phyloP scores from a whole-genome alignment of 2,797 vertebrate genomes.

The Dipus sagitta region DNA sequence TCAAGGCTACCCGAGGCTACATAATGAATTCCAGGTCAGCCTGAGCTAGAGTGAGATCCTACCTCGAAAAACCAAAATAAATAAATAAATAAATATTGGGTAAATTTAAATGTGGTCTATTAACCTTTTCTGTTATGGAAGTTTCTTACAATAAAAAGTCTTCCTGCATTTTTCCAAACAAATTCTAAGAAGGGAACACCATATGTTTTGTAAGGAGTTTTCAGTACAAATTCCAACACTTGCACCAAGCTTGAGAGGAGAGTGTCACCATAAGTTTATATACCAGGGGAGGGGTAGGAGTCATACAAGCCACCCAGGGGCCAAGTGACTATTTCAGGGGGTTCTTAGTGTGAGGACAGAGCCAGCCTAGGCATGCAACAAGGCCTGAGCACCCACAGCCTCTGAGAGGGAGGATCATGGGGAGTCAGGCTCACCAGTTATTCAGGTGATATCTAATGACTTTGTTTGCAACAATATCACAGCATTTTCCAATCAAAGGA shows the following conservation, averaged over 20 bases:
- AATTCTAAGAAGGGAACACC: constrained; percentile 24
- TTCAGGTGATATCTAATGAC: background rate
- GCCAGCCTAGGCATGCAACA: background rate
- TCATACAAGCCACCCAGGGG: too few species aligned
- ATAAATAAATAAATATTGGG: background rate
- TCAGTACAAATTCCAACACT: constrained; percentile 4
- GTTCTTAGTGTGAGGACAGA: background rate
- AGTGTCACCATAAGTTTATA: background rate
- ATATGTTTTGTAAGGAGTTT: background rate
- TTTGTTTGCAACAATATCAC: background rate
- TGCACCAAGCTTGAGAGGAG: background rate
- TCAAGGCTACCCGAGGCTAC: too few species aligned
- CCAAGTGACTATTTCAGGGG: background rate
- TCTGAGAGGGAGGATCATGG: background rate
- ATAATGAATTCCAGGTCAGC: too few species aligned
- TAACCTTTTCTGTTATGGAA: constrained; percentile 40
- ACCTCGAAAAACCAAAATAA: too few species aligned
- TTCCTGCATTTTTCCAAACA: background rate
- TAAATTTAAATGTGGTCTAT: constrained; percentile 3
- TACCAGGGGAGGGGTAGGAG: background rate
- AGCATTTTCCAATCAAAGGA: background rate
- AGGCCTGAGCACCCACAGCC: background rate
- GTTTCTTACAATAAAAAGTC: constrained; percentile 13
- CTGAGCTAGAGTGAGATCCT: too few species aligned
- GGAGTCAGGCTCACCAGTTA: background rate